Conservation (phyloP, 2,797 vertebrate genomes). For the Catharus ustulatus region DNA sequence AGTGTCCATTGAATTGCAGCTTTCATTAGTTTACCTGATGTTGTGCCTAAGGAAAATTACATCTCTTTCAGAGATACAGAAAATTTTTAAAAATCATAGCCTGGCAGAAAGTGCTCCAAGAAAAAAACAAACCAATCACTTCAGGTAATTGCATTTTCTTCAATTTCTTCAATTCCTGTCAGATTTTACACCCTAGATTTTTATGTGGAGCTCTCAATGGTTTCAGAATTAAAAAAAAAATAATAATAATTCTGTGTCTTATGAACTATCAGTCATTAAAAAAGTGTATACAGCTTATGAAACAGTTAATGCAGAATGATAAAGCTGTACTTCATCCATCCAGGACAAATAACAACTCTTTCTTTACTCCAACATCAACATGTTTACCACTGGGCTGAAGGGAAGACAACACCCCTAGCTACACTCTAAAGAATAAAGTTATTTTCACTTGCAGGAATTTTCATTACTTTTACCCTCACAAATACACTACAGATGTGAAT, state of each 20-base stretch:
- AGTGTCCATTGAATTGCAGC: not conserved
- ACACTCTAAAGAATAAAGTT: constrained; percentile 62
- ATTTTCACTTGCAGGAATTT: constrained; percentile 52
- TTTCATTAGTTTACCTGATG: not conserved
- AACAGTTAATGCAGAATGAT: constrained; percentile 40
- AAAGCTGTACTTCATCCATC: not conserved
- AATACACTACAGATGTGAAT: constrained; percentile 45
- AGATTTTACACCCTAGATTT: not conserved
- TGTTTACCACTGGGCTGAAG: constrained; percentile 46
- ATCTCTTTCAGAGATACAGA: not conserved
- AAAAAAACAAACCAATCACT: not conserved
- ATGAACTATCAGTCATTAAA: not conserved
- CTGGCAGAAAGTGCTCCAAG: not conserved
- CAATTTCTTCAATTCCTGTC: not conserved
- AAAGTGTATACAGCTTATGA: not conserved
- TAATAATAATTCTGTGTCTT: not conserved
- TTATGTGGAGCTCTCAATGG: not conserved
- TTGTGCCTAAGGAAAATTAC: not conserved
- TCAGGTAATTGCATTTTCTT: not conserved
- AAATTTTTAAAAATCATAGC: not conserved
- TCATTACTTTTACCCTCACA: constrained; percentile 31
- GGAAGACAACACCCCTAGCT: constrained; percentile 61
- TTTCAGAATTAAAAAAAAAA: not conserved
- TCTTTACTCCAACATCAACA: constrained; percentile 60
- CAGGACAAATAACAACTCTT: constrained; percentile 31